Conservation (phyloP, 2,113 vertebrate genomes). For the Psilopsiagon aymara region DNA sequence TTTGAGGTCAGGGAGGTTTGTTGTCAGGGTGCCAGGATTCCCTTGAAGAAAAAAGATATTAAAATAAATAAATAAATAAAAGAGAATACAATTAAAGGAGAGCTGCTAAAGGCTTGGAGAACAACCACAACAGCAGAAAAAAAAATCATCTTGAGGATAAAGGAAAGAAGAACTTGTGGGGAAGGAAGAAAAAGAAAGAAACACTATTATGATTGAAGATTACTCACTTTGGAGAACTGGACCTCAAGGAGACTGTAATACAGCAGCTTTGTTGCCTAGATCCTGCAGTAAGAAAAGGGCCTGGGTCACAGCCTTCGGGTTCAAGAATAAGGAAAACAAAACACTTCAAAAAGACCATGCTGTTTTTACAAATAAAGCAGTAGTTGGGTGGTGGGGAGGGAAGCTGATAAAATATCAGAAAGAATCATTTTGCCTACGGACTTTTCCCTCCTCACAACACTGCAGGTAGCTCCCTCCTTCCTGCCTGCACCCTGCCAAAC, state of each 20-base stretch:
- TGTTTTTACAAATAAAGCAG: neutral
- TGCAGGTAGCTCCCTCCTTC: neutral
- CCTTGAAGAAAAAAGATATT: accelerated
- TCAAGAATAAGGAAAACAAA: neutral
- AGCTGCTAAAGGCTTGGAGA: neutral
- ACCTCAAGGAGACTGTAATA: neutral
- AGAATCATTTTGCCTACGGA: accelerated
- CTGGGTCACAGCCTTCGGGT: neutral
- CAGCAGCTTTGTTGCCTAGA: neutral
- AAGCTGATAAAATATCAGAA: neutral
- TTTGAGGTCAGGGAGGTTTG: neutral
- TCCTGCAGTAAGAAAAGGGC: neutral
- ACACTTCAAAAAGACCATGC: neutral
- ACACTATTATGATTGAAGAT: neutral
- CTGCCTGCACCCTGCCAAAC: neutral
- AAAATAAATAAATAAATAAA: neutral
- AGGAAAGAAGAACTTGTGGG: neutral
- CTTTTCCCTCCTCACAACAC: neutral
- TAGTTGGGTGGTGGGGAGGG: accelerated
- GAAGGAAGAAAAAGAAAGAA: neutral
- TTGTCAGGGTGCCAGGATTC: neutral
- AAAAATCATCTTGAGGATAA: neutral
- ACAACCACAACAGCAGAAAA: neutral
- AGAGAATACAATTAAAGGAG: neutral
- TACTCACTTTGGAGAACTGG: neutral